phyloP scores from a whole-genome alignment of 1,140 invertebrate genomes.

The Drosophila nannoptera region DNA sequence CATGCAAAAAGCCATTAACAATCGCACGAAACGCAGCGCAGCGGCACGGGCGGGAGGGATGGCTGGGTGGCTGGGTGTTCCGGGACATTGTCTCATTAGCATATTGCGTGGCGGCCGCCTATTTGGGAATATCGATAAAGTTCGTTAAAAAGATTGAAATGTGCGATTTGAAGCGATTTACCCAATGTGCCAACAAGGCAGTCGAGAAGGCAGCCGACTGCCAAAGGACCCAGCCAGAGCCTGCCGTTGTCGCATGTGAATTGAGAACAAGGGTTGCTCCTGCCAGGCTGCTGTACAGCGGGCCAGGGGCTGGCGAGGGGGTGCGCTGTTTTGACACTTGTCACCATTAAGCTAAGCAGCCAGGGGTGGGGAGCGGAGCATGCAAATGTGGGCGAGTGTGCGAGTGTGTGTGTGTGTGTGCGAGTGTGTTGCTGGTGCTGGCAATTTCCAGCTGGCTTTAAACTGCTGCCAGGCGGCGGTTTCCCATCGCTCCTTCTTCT shows the following conservation, averaged over 20 bases:
- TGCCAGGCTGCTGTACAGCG: not conserved
- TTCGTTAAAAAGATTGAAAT: conserved; percentile 78
- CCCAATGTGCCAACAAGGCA: conserved; percentile 22
- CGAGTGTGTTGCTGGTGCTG: conserved; percentile 9
- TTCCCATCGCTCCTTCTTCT: conserved; percentile 59
- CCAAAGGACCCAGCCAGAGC: not conserved
- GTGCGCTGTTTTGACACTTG: conserved; percentile 73
- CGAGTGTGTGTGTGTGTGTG: conserved; percentile 6
- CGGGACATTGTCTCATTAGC: conserved; percentile 69
- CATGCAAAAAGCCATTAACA: conserved; percentile 71
- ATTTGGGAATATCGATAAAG: conserved; percentile 74
- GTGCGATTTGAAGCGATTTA: conserved; percentile 75
- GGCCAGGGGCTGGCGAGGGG: conserved; percentile 8
- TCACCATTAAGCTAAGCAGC: conserved; percentile 77
- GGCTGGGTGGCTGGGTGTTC: not conserved
- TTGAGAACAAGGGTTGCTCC: conserved; percentile 39
- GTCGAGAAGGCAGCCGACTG: conserved; percentile 2
- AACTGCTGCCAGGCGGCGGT: conserved; percentile 62
- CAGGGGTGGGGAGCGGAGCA: too few species aligned
- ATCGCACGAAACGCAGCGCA: conserved; percentile 12
- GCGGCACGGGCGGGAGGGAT: not conserved
- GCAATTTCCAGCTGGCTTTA: conserved; percentile 46
- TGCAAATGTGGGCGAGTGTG: too few species aligned
- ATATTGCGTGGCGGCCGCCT: conserved; percentile 70
- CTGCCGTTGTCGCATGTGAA: conserved; percentile 5